Conservation (phyloP, 2,113 vertebrate species). For the Nanorana parkeri region DNA sequence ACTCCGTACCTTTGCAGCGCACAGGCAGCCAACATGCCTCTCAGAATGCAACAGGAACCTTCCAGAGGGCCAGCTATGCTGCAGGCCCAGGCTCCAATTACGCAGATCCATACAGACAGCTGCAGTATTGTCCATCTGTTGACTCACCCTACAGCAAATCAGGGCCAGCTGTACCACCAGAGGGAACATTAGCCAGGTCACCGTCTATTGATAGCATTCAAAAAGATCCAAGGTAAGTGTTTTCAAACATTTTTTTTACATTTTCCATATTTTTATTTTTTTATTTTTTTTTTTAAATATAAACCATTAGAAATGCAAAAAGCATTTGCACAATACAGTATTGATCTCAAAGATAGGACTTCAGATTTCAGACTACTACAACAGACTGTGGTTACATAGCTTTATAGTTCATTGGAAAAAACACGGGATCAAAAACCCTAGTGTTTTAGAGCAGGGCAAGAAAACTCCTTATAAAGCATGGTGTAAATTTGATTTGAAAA, state of each 20-base stretch:
- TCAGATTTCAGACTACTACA: too few relatives aligned
- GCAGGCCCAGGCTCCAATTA: slow-evolving; percentile 87
- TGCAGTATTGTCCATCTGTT: slow-evolving; percentile 97
- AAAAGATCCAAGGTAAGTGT: slow-evolving; percentile 96
- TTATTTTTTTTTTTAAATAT: neutral
- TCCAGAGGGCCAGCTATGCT: slow-evolving; percentile 93
- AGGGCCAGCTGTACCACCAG: slow-evolving; percentile 93
- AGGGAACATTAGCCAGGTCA: slow-evolving; percentile 94
- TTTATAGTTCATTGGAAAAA: too few relatives aligned
- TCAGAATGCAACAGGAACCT: slow-evolving; percentile 85
- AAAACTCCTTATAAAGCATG: too few relatives aligned
- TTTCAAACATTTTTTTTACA: neutral
- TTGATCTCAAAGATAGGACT: too few relatives aligned
- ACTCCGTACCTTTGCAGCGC: slow-evolving; percentile 99
- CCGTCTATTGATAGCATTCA: slow-evolving; percentile 99
- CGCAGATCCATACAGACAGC: slow-evolving; percentile 94
- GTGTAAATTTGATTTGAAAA: too few relatives aligned
- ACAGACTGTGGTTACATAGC: too few relatives aligned
- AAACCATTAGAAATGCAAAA: neutral
- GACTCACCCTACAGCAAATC: slow-evolving; percentile 99
- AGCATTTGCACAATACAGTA: too few relatives aligned
- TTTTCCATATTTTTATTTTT: neutral
- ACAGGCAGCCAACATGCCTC: slow-evolving; percentile 88
- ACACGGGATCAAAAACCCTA: too few relatives aligned
- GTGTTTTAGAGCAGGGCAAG: too few relatives aligned